Base-by-base conservation (phyloP, 2,888 invertebrate species). In the Thereva nobilitata region DNA sequence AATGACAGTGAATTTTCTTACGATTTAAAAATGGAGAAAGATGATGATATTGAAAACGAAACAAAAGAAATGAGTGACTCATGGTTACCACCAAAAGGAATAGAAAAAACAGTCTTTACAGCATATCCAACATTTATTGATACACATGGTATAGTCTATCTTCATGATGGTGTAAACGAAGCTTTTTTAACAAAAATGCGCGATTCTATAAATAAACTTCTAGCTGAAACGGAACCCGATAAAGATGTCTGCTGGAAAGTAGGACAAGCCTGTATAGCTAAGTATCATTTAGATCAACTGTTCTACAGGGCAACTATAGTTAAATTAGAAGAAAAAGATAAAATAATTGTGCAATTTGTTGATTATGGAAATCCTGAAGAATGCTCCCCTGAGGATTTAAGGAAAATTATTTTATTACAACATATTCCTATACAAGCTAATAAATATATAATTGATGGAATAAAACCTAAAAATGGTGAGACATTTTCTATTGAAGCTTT, bases 321-420 rank as follows among this genome's bases (percentile, higher is more conserved):
- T 1, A 77, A 83, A 61, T 80, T 84, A 1, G 75, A 80, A 47
- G 72, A 78, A 10, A 42, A 71, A 72, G 42, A 73, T 52, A 5
- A 8, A 66, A 34, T 64, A 3, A 10, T 40, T 4, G 64, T 64
- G 10, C 54, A 54, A 23, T 93, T 91, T 79, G 84, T 94, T 1
- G 95, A 95, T 80, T 95, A 90, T 75, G 95, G 95, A 0, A 93
- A 92, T 75, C 82, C 86, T 47, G 93, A 94, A 77, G 76, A 78
- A 0, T 86, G 89, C 67, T 72, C 81, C 0, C 80, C 84, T 9
- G 76, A 80, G 1, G 83, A 87, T 63, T 74, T 93, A 59, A 82
- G 87, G 23, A 87, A 86, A 70, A 84, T 84, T 71, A 83, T 89
- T 1, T 84, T 87, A 4, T 84, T 89, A 53, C 82, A 85, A 0